These are phyloP conservation scores for Sorex araneus DNA, from an alignment of 2,113 vertebrate genomes.

Conservation along the genomic window DNA sequence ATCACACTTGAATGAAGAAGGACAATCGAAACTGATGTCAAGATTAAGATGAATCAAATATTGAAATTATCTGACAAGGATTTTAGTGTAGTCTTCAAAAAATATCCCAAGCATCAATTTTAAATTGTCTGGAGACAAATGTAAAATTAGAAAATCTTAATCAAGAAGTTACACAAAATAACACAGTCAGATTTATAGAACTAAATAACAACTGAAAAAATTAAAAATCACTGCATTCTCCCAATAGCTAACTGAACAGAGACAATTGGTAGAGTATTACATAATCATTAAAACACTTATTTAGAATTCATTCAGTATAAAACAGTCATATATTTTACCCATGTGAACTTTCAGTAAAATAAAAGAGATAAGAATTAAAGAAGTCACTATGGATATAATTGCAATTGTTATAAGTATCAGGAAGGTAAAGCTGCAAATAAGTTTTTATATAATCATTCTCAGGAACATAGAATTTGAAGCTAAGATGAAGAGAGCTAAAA, in stretches of 20 bases:
- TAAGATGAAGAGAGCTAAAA: neutral
- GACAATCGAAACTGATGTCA: neutral
- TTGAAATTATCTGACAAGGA: constrained; percentile 15
- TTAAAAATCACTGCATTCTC: neutral
- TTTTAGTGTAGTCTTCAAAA: constrained; percentile 29
- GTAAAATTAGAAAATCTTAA: constrained; percentile 20
- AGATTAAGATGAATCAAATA: constrained; percentile 22
- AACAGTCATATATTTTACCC: constrained; percentile 8
- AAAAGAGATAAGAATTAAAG: constrained; percentile 2
- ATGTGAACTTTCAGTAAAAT: constrained; percentile 45
- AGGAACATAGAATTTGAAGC: neutral
- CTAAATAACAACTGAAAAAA: constrained; percentile 6
- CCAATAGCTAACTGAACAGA: constrained; percentile 48
- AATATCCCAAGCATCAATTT: constrained; percentile 27
- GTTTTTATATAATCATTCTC: neutral
- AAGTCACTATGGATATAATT: neutral
- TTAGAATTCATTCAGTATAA: constrained; percentile 7
- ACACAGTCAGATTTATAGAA: constrained; percentile 47
- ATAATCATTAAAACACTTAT: constrained; percentile 26
- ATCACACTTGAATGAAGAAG: too few relatives aligned
- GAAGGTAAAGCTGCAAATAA: constrained; percentile 25
- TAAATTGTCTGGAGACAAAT: constrained; percentile 44
- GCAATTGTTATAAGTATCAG: neutral
- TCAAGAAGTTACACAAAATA: constrained; percentile 15
- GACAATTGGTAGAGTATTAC: constrained; percentile 3